These are phyloP conservation scores for Stenodema calcarata DNA, from an alignment of 2,888 invertebrate genomes.

Conservation along the genomic window DNA sequence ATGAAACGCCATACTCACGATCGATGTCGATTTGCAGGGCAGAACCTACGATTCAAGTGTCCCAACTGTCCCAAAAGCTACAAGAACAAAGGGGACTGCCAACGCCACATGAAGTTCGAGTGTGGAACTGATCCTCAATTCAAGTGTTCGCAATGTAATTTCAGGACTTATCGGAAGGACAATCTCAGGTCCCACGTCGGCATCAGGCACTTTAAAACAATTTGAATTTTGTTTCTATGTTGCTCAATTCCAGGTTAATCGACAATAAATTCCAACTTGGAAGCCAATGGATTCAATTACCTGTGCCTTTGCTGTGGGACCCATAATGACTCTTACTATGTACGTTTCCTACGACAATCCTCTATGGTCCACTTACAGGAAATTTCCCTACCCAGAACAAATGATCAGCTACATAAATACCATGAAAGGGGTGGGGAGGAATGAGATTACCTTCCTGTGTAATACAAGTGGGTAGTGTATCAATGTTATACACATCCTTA, in stretches of 20 bases:
- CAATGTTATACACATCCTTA: too few relatives aligned
- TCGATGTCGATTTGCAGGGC: background rate
- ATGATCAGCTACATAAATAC: too few relatives aligned
- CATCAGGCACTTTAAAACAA: slow-evolving; percentile 35
- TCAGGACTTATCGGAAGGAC: background rate
- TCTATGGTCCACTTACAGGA: too few relatives aligned
- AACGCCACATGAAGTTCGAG: slow-evolving; percentile 57
- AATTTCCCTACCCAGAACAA: too few relatives aligned
- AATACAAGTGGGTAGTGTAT: too few relatives aligned
- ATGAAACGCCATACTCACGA: background rate
- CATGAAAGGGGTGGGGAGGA: too few relatives aligned
- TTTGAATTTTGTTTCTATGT: background rate
- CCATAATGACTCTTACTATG: too few relatives aligned
- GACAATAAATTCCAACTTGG: too few relatives aligned
- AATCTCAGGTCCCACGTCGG: slow-evolving; percentile 50
- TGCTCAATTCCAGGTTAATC: background rate
- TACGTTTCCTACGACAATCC: too few relatives aligned
- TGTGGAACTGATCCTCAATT: slow-evolving; percentile 73
- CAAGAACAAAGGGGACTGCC: slow-evolving; percentile 52
- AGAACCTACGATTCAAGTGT: slow-evolving; percentile 24
- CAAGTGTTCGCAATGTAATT: background rate
- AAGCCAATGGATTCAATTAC: too few relatives aligned
- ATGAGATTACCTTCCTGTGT: too few relatives aligned
- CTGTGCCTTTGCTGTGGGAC: too few relatives aligned
- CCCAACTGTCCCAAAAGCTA: slow-evolving; percentile 58